A percentile compares a stretch with the other conserved stretches of the same genome.
Conservation (phyloP, 2,113 vertebrate species). For the Channa argus region DNA sequence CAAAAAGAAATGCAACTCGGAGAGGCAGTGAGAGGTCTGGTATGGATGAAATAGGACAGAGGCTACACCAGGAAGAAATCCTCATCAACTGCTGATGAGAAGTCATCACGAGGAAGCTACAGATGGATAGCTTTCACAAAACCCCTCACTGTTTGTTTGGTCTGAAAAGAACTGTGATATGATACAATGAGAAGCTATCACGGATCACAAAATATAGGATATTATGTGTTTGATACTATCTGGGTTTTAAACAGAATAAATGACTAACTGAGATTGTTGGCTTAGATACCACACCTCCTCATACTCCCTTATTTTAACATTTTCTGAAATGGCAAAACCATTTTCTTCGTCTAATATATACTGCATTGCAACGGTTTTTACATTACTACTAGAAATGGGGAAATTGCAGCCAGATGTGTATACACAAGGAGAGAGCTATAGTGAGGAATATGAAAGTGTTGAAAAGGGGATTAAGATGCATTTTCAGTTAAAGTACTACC, state of each 20-base stretch:
- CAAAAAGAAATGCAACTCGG: constrained; percentile 71
- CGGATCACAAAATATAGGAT: constrained; percentile 68
- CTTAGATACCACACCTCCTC: constrained; percentile 56
- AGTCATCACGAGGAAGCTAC: constrained; percentile 80
- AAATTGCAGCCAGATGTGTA: constrained; percentile 36
- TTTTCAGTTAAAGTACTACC: constrained; percentile 34
- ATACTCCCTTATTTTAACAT: constrained; percentile 51
- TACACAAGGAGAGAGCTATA: constrained; percentile 15
- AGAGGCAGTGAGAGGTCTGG: constrained; percentile 60
- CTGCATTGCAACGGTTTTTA: constrained; percentile 45
- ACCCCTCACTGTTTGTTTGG: constrained; percentile 72
- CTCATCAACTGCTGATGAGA: constrained; percentile 79
- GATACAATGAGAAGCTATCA: constrained; percentile 75
- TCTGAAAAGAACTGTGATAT: constrained; percentile 68
- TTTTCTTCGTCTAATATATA: constrained; percentile 45
- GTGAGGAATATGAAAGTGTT: constrained; percentile 25
- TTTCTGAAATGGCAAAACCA: constrained; percentile 56
- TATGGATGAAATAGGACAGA: constrained; percentile 70
- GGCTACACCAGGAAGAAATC: constrained; percentile 56
- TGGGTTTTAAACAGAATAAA: constrained; percentile 73
- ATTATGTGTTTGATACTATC: constrained; percentile 78
- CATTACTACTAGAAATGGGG: constrained; percentile 34
- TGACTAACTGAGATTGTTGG: constrained; percentile 65
- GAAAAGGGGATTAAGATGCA: constrained; percentile 41
- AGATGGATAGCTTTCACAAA: constrained; percentile 80